Evolutionary conservation across 1,140 invertebrate species (phyloP).

Genomic region (Tetragnatha versicolor): DNA sequence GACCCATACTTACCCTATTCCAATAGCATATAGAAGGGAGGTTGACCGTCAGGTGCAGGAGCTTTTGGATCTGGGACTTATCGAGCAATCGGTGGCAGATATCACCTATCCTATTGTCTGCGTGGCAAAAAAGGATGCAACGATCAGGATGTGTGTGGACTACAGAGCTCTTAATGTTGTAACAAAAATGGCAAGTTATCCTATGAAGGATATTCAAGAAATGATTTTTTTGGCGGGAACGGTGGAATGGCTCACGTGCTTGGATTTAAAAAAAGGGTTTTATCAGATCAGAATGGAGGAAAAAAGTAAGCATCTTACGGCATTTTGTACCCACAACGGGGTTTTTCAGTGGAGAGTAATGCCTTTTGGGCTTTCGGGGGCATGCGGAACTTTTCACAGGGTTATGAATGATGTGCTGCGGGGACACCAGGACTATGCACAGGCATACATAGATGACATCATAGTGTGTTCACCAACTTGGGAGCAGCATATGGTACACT

Average conservation of each 20-base stretch:
- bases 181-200: too few relatives aligned
- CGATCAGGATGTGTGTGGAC: slow-evolving; percentile 13
- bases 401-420: background rate
- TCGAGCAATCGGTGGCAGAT: slow-evolving; percentile 8
- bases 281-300: slow-evolving; percentile 17
- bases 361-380: too few relatives aligned
- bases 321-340: background rate
- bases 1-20: background rate
- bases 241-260: background rate
- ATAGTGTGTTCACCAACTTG: too few relatives aligned
- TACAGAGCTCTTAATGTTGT: slow-evolving; percentile 12
- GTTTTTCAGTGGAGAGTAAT: background rate
- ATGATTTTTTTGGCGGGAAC: background rate
- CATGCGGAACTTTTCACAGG: background rate
- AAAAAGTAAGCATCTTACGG: background rate
- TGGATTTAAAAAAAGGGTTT: slow-evolving; percentile 18
- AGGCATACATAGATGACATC: too few relatives aligned
- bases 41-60: slow-evolving; percentile 2
- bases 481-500: too few relatives aligned
- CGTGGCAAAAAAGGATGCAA: slow-evolving; percentile 20
- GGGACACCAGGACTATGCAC: too few relatives aligned
- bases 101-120: slow-evolving; percentile 11
- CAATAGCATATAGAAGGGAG: background rate
- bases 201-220: slow-evolving; percentile 13
- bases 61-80: background rate